Evolutionary conservation across 2,113 vertebrate genomes (phyloP).

Genomic region (Polypterus senegalus): DNA sequence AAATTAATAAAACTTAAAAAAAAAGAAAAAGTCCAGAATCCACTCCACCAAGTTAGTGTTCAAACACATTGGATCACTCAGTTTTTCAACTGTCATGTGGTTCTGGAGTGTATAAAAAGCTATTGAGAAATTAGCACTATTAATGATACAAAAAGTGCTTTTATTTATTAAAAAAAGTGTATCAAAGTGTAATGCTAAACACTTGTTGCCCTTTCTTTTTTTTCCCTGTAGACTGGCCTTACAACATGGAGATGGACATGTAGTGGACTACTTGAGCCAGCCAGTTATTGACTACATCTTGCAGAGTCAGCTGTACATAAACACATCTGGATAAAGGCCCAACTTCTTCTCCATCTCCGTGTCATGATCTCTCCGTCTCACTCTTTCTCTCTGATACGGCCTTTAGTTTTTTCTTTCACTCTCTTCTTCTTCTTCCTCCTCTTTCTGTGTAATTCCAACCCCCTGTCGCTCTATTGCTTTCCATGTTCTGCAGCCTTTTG

Average conservation of each 20-base stretch:
- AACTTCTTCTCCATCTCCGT: conserved; percentile 21
- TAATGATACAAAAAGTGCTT: too few species aligned
- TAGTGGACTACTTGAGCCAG: conserved; percentile 90
- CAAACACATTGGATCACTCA: too few species aligned
- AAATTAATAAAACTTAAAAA: too few species aligned
- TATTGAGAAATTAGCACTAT: too few species aligned
- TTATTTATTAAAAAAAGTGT: too few species aligned
- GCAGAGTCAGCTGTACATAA: conserved; percentile 97
- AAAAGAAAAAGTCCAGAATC: too few species aligned
- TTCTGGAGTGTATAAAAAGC: too few species aligned
- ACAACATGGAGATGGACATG: conserved; percentile 91
- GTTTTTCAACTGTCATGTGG: too few species aligned
- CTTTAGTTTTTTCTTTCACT: conserved; percentile 29
- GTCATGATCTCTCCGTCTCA: conserved; percentile 21
- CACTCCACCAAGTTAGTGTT: too few species aligned
- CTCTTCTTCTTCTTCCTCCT: conserved; percentile 32
- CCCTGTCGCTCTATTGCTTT: conserved; percentile 36
- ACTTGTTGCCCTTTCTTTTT: background rate
- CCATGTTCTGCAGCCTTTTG: conserved; percentile 29
- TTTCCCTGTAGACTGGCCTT: conserved; percentile 69
- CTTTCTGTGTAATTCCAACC: conserved; percentile 29
- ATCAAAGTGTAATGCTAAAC: too few species aligned
- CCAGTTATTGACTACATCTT: conserved; percentile 97
- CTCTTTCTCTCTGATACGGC: conserved; percentile 27
- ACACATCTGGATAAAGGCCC: conserved; percentile 69